Evolutionary conservation across 2,113 vertebrate genomes (phyloP), one percentile per base, ranked within the genome.

Genomic region (Stomatorhinus ivindoensis): DNA sequence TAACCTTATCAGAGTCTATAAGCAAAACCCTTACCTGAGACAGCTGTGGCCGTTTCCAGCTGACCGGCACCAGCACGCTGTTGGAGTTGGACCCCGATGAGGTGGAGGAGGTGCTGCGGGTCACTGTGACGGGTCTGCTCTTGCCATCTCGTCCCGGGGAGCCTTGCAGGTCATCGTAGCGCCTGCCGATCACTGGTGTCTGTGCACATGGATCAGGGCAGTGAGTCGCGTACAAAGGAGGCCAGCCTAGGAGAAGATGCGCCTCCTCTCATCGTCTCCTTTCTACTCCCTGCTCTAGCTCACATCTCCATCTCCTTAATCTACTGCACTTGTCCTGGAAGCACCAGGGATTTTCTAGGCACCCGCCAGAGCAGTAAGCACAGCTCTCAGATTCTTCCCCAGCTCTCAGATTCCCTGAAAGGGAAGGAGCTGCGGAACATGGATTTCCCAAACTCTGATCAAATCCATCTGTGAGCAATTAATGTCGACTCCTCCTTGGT

Each of bases 61-160:
- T 99, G 91, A 99, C 98, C 46, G 98, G 98, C 90, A 99, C 98
- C 89, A 99, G 96, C 90, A 99, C 98, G 53, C 97, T 99, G 93
- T 99, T 99, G 90, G 98, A 99, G 93, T 98, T 99, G 87, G 98
- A 99, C 50, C 98, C 97, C 0, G 98, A 99, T 0, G 98, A 99
- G 31, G 98, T 99, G 90, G 98, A 99, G n/a, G 98, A 99, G 0
- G 97, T 97, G 89, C 98, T 99, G 44, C 98, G 96, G 27, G 98
- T 99, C 80, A 99, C 98, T 0, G 98, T 97, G 95, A 98, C 96
- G 51, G 96, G 96, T 85, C 98, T 95, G 73, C 96, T 95, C 93
- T 99, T 99, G 24, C 98, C 98, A 19, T 98, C 97, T 83, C 97
- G 94, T 2, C 96, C 98, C 0, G 96, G 95, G 42, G 98, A 97